A percentile compares a stretch with the other conserved stretches of the same genome.
Conservation (phyloP, 2,888 invertebrate species). For the Sceliomorpha sp. region DNA sequence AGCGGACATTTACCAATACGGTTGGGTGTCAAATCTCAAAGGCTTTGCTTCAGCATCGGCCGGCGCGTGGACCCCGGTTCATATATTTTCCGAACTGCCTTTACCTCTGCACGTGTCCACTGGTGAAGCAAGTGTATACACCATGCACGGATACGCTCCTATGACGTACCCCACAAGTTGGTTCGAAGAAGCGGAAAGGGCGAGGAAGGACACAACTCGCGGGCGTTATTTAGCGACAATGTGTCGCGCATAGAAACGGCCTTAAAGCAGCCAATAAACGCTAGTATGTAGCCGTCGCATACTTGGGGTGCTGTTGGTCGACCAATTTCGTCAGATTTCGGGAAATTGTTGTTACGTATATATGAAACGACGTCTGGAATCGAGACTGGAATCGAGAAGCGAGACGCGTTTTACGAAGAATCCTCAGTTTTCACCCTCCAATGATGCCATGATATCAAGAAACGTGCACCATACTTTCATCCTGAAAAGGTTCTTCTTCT, state of each 20-base stretch:
- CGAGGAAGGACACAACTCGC: conserved; percentile 43
- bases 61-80: conserved; percentile 40
- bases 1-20: conserved; percentile 14
- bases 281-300: conserved; percentile 69
- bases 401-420: conserved; percentile 46
- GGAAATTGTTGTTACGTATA: conserved; percentile 79
- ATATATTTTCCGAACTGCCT: conserved; percentile 43
- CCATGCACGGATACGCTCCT: conserved; percentile 33
- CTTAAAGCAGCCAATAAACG: conserved; percentile 81
- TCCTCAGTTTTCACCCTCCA: conserved; percentile 31
- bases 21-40: conserved; percentile 62
- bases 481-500: conserved; percentile 15
- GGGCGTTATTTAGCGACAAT: conserved; percentile 79
- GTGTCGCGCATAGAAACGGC: conserved; percentile 81
- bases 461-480: conserved; percentile 23
- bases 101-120: conserved; percentile 25
- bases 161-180: conserved; percentile 33
- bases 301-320: conserved; percentile 60
- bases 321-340: conserved; percentile 81
- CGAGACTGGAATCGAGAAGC: conserved; percentile 75
- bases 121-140: conserved; percentile 41
- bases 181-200: conserved; percentile 27
- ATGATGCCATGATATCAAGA: conserved; percentile 14
- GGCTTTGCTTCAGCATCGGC: conserved; percentile 66
- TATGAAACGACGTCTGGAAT: conserved; percentile 70